Conservation (phyloP, 2,113 vertebrate species). For the Phrynosoma platyrhinos region DNA sequence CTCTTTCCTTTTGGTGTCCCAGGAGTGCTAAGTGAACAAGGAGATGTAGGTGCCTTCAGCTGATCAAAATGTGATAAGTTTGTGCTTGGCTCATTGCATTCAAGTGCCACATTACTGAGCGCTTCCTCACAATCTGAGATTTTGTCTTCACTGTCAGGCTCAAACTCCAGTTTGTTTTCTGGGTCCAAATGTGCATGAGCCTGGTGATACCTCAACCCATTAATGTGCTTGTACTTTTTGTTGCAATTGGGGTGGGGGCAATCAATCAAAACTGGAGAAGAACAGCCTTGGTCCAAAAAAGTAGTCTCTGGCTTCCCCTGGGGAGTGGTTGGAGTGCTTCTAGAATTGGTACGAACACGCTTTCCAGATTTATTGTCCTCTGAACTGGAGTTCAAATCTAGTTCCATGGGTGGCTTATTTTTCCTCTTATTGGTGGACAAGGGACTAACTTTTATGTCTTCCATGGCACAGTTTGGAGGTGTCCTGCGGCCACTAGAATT, state of each 20-base stretch:
- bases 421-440: slow-evolving; percentile 90
- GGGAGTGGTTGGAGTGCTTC: slow-evolving; percentile 94
- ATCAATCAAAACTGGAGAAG: slow-evolving; percentile 95
- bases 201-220: slow-evolving; percentile 96
- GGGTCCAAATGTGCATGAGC: slow-evolving; percentile 95
- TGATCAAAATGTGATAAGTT: slow-evolving; percentile 76
- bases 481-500: slow-evolving; percentile 91
- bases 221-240: slow-evolving; percentile 99
- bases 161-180: slow-evolving; percentile 93
- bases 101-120: slow-evolving; percentile 84
- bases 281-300: slow-evolving; percentile 94
- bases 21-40: slow-evolving; percentile 85
- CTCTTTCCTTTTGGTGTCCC: slow-evolving; percentile 91
- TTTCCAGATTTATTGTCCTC: slow-evolving; percentile 93
- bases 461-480: slow-evolving; percentile 89
- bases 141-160: slow-evolving; percentile 92
- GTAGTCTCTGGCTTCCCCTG: slow-evolving; percentile 91
- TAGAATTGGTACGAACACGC: slow-evolving; percentile 92
- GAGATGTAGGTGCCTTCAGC: slow-evolving; percentile 85
- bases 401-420: slow-evolving; percentile 90
- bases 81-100: slow-evolving; percentile 86
- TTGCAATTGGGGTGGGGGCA: slow-evolving; percentile 99
- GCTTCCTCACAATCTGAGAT: slow-evolving; percentile 95
- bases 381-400: slow-evolving; percentile 90
- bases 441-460: slow-evolving; percentile 90